Evolutionary conservation across 2,113 vertebrate genomes (phyloP), one percentile per base, ranked within the genome.

Genomic region (Hemiscyllium ocellatum): DNA sequence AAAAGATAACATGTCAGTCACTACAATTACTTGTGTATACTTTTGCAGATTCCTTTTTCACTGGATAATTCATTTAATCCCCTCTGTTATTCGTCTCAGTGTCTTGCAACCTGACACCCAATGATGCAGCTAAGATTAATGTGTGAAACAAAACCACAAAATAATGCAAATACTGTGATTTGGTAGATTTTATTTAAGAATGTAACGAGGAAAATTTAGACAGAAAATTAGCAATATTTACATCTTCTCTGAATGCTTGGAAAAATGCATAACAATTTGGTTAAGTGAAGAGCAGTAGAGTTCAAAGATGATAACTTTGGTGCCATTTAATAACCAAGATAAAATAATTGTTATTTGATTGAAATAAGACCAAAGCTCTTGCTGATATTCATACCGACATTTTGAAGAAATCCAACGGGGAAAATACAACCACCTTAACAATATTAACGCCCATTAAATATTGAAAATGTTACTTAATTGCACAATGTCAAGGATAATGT

Each of bases 1-100:
- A 96, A 66, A 95, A 97, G 6, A 4, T n/a, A 33, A 19, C 56
- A 91, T n/a, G 4, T 22, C 56, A 93, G 33, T 22, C 22, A 66
- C 66, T 93, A 93, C 3, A 91, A 65, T 37, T 37, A 37, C n/a
- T 94, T 69, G 5, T 61, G 15, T 4, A 26, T 94, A 47, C 42
- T 68, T 50, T 69, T 1, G 24, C 66, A 94, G n/a, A 13, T 70
- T 47, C 8, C 19, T 95, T 95, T 70, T 95, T 50, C 24, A 95
- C 26, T 52, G 68, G 12, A 95, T 29, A 76, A 95, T 8, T 66
- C 2, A 66, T 17, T 91, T 91, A 61, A 13, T 17, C 13, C 56
- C 89, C 56, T 19, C 37, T 52, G 2, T 24, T 15, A 29, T 19
- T 29, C 52, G 13, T 90, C 29, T 61, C 86, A 1, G 5, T 29